A percentile compares a stretch with the other conserved stretches of the same genome.
phyloP scores from a whole-genome alignment of 2,797 vertebrate genomes.

The Capromys pilorides region DNA sequence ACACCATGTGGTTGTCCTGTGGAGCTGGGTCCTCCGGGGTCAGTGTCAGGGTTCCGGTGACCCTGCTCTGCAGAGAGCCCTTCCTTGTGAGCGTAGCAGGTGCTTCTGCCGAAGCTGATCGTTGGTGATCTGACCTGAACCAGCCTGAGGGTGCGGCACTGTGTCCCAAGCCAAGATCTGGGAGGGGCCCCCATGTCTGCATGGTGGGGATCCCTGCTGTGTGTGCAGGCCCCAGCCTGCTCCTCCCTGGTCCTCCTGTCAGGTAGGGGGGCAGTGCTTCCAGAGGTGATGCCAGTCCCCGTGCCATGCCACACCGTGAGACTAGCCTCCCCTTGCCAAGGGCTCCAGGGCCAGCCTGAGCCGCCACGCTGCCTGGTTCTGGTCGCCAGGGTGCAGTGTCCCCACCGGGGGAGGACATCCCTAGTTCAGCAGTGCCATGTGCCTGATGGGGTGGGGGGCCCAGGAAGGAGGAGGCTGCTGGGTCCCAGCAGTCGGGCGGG shows the following conservation, averaged over 20 bases:
- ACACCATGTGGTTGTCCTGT: fast-evolving
- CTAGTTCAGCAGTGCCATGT: background rate
- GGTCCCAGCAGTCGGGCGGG: background rate
- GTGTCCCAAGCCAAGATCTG: background rate
- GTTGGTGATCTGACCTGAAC: background rate
- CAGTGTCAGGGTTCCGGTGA: background rate
- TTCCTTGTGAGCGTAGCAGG: background rate
- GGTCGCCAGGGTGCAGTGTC: fast-evolving
- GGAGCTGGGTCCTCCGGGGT: background rate
- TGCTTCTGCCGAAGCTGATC: background rate
- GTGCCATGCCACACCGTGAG: background rate
- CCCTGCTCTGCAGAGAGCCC: background rate
- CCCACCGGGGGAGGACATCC: background rate
- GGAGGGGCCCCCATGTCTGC: background rate
- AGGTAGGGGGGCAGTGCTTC: background rate
- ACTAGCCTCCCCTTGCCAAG: background rate
- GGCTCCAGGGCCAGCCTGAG: fast-evolving
- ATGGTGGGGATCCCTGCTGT: background rate
- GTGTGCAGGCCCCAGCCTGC: fast-evolving
- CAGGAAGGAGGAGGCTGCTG: background rate
- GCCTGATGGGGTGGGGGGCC: no score
- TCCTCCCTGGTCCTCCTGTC: no score
- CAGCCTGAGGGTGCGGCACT: background rate
- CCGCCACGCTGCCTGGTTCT: background rate
- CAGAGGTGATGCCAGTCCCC: background rate